A percentile compares a stretch with the other conserved stretches of the same genome.
Conservation (phyloP, 2,888 invertebrate species). For the Cerceris ruficornis region DNA sequence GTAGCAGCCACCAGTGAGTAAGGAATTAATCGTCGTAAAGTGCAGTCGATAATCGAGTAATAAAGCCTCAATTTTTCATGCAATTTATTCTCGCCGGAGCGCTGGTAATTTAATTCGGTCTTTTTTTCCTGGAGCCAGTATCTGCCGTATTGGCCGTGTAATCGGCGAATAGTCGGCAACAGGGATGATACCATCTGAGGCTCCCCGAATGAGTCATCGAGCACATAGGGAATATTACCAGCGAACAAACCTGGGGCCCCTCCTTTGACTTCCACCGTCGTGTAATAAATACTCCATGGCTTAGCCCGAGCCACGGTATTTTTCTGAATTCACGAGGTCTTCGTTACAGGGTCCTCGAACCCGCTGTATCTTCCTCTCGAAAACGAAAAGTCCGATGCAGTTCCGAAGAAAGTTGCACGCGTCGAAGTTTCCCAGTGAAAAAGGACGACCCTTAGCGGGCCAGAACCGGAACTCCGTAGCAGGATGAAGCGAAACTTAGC, state of each 20-base stretch:
- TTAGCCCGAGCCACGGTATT: constrained; percentile 61
- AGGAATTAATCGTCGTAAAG: no score
- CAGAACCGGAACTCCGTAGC: constrained; percentile 17
- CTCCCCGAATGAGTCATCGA: constrained; percentile 76
- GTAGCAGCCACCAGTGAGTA: no score
- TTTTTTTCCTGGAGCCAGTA: constrained; percentile 51
- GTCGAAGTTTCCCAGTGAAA: constrained; percentile 6
- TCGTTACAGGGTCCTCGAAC: constrained; percentile 22
- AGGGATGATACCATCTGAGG: constrained; percentile 74
- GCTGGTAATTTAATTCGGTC: neutral
- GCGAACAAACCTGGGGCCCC: constrained; percentile 71
- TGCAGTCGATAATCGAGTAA: no score
- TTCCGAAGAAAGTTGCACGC: constrained; percentile 30
- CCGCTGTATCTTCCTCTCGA: constrained; percentile 9
- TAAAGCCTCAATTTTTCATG: neutral
- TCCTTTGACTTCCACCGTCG: constrained; percentile 64
- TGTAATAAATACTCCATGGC: constrained; percentile 73
- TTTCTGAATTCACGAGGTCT: constrained; percentile 1
- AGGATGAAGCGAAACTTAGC: constrained; percentile 10
- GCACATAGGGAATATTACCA: constrained; percentile 72
- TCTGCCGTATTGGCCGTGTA: constrained; percentile 69
- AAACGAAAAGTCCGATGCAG: constrained; percentile 32
- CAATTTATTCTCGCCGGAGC: neutral
- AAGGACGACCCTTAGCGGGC: neutral
- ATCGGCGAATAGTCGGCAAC: constrained; percentile 72